These are phyloP conservation scores for Aphidius gifuensis DNA, from an alignment of 1,140 invertebrate species.

Conservation along the genomic window DNA sequence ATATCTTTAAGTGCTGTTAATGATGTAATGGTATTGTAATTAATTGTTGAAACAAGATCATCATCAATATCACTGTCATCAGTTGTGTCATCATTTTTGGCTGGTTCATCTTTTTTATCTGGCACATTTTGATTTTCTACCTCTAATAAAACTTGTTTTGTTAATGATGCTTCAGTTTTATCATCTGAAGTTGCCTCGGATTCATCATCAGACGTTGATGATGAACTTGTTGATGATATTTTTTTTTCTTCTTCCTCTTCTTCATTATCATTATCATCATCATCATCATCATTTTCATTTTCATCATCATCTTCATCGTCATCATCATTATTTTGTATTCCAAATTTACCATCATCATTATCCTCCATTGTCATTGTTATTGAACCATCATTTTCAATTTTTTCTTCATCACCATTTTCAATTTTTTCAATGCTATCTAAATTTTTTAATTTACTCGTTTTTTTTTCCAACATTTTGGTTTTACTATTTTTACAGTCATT, in stretches of 20 bases:
- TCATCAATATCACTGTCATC: constrained; percentile 64
- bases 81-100: constrained; percentile 46
- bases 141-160: no score
- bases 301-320: constrained; percentile 25
- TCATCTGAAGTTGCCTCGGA: constrained; percentile 49
- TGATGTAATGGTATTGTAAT: constrained; percentile 67
- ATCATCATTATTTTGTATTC: constrained; percentile 21
- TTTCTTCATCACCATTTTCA: constrained; percentile 26
- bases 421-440: constrained; percentile 24
- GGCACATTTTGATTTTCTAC: not conserved
- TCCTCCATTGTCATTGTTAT: constrained; percentile 12
- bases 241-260: constrained; percentile 35
- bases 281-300: constrained; percentile 28
- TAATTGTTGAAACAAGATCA: constrained; percentile 64
- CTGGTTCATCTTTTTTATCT: constrained; percentile 30
- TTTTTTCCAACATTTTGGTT: no score
- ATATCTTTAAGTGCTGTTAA: constrained; percentile 67
- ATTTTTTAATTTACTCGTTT: no score
- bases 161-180: constrained; percentile 39
- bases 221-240: constrained; percentile 43
- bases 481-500: no score
- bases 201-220: constrained; percentile 47
- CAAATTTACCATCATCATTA: not conserved
- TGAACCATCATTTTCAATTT: constrained; percentile 3
- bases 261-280: constrained; percentile 35